Evolutionary conservation across 2,888 invertebrate species (phyloP).

Genomic region (Pelosia muscerda): DNA sequence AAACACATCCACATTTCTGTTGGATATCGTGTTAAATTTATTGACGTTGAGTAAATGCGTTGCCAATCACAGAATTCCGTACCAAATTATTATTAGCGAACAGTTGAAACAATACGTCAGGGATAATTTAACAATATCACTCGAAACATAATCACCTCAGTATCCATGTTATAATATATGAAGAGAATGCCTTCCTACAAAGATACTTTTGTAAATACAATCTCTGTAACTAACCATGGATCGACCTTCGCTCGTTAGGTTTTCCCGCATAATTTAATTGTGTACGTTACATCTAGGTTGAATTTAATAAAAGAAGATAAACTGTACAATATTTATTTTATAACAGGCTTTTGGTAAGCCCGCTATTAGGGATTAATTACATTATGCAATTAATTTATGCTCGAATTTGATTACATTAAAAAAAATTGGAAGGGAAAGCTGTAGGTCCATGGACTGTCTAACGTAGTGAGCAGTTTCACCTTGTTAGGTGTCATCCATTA

Average conservation of each 20-base stretch:
- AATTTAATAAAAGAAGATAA: constrained; percentile 8
- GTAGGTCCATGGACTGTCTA: neutral
- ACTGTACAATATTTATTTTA: constrained; percentile 5
- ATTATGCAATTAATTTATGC: constrained; percentile 22
- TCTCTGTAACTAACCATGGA: constrained; percentile 10
- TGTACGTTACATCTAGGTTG: constrained; percentile 11
- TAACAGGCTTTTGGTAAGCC: neutral
- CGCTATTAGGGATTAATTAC: constrained; percentile 9
- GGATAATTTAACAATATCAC: neutral
- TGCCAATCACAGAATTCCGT: neutral
- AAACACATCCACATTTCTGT: neutral
- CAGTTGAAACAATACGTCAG: neutral
- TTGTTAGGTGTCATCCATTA: neutral
- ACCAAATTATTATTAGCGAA: neutral
- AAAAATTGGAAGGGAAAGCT: neutral
- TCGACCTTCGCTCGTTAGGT: constrained; percentile 22
- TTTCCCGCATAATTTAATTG: constrained; percentile 28
- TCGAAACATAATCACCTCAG: neutral
- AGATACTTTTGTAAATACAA: constrained; percentile 14
- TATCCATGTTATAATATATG: neutral
- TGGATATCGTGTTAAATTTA: neutral
- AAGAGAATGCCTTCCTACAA: constrained; percentile 20
- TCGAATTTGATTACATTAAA: constrained; percentile 25
- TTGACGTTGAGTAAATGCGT: neutral
- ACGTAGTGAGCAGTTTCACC: neutral